Evolutionary conservation across 1,140 invertebrate species (phyloP), one percentile per base, ranked within the genome.

Genomic region (Lepidostoma basale): DNA sequence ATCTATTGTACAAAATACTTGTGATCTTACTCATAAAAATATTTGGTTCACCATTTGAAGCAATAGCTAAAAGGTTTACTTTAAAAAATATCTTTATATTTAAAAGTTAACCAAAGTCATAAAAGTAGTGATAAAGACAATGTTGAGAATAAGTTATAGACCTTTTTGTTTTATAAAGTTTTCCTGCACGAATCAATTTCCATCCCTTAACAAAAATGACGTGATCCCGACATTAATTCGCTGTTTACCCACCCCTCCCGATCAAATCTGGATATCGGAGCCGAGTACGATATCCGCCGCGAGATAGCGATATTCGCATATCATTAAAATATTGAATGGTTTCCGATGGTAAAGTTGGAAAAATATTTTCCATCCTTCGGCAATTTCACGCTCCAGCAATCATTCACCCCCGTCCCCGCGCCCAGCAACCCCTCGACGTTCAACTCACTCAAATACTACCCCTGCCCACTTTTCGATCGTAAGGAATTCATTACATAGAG

Each of bases 291-390:
- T 42, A 26, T 22, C 56, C 33, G 25, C 8, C 14, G 10, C 42
- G 60, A 42, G 36, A 62, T 47, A 59, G 39, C 56, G 56, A 59
- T 42, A 62, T 62, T 62, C 60, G 60, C 60, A 62, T 62, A 62
- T 62, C 60, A 62, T 62, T 62, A 62, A 62, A 62, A 62, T n/a
- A 47, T 49, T 47, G 40, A 62, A 62, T 62, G 60, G 56, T 26
- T 62, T 33, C 42, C 40, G 40, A 33, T 33, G 40, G 42, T 16
- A 47, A 26, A 49, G 25, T 62, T 47, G 60, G 42, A 42, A 62
- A 62, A 62, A 62, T 62, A 62, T 62, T 62, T 62, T 62, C 60
- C 42, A 20, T 49, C 60, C 60, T 30, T 49, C 44, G 60, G 40
- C 60, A 62, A 62, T 62, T 62, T 62, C 60, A 62, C 42, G 60